Conservation (phyloP, 2,888 invertebrate species). For the Odontomyia ornata region DNA sequence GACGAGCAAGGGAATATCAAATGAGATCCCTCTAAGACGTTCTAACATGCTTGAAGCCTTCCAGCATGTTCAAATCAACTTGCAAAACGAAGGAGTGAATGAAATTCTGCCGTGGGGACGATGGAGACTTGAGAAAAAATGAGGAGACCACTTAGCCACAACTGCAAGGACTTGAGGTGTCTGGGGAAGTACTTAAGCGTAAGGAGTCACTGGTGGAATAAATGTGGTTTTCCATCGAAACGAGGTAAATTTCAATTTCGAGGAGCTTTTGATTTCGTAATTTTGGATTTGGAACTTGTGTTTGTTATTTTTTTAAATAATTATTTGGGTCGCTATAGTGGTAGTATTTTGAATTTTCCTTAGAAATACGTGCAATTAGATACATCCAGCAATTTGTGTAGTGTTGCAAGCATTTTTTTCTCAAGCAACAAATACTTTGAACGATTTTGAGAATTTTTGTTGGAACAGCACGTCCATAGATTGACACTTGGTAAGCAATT, state of each 20-base stretch:
- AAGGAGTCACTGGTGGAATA: not conserved
- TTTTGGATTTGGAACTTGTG: too few relatives aligned
- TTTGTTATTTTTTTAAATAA: too few relatives aligned
- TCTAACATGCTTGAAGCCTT: not conserved
- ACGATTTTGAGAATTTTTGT: too few relatives aligned
- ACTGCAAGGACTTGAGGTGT: constrained; percentile 26
- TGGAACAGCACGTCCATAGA: too few relatives aligned
- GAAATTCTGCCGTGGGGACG: not conserved
- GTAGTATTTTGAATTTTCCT: too few relatives aligned
- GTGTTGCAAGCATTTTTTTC: too few relatives aligned
- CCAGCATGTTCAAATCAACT: not conserved
- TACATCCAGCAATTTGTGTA: too few relatives aligned
- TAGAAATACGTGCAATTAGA: too few relatives aligned
- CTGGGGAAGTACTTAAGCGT: constrained; percentile 22
- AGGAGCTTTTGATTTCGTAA: not conserved
- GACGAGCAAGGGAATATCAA: not conserved
- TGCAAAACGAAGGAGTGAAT: not conserved
- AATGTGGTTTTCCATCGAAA: not conserved
- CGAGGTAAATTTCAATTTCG: constrained; percentile 16
- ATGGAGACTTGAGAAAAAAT: not conserved
- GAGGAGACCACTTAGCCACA: not conserved
- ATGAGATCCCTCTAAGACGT: constrained; percentile 5
- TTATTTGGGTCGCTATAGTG: too few relatives aligned
- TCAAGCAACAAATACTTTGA: too few relatives aligned
- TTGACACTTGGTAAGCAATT: too few relatives aligned